Base-by-base conservation (phyloP, 1,140 invertebrate species). In the Trissolcus basalis region DNA sequence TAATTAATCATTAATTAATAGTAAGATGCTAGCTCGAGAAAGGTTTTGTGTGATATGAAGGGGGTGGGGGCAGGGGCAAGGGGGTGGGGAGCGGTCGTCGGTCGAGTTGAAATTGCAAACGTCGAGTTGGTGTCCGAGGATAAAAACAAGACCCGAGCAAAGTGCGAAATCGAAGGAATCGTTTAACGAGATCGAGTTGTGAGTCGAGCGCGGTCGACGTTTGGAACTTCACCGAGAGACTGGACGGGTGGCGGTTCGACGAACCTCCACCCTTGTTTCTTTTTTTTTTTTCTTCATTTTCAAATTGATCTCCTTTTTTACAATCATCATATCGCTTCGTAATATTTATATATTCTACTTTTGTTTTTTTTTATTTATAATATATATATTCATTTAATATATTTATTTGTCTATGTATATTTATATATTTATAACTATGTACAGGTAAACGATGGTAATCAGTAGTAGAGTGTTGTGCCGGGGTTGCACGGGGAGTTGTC, bases 401-500 rank as follows among this genome's bases (percentile, higher is more conserved):
- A 33, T 27, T 27, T 27, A 27, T 27, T 27, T 27, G 19, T 27
- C 19, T 27, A 56, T 73, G n/a, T 36, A 61, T 67, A 68, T 70
- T 70, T 61, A 73, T 74, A 65, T 88, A 87, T 87, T 80, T 87
- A 88, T 87, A 88, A 71, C 60, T 87, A 88, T 88, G 79, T 88
- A 88, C 86, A 88, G 81, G 82, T 83, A 55, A 64, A 77, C 72
- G 68, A 69, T 65, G 33, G 39, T 67, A 56, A 14, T 58, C 12
- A 44, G 43, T 44, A 53, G 69, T 73, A 49, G 55, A 77, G 67
- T 70, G 63, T 27, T 45, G 69, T 73, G 74, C 68, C 64, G 75
- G 75, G 77, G 77, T 82, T 63, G 81, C 82, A 80, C 77, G 77
- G 73, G 74, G 79, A 78, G 74, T 79, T 79, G 78, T 80, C 79